A percentile compares a stretch with the other conserved stretches of the same genome.
Evolutionary conservation across 2,797 vertebrate species (phyloP).

Genomic region (Loris lydekkerianus): DNA sequence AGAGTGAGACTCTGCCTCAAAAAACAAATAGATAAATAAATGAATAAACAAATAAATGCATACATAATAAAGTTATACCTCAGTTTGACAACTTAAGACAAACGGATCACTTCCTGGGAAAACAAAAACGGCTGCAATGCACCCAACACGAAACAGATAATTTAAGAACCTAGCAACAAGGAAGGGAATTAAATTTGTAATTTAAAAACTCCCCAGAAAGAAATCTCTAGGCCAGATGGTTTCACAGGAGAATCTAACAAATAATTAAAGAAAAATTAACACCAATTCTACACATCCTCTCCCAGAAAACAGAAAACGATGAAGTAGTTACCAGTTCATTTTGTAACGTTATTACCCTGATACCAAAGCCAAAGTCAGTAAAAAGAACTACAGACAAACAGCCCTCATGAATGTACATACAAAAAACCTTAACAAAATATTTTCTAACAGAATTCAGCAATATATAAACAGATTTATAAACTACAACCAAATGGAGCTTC

Average conservation of each 20-base stretch:
- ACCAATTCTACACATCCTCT: neutral
- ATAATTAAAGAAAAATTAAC: neutral
- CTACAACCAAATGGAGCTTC: neutral
- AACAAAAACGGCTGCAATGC: neutral
- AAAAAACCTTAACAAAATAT: neutral
- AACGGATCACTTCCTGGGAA: neutral
- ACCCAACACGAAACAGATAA: neutral
- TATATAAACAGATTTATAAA: neutral
- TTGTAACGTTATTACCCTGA: neutral
- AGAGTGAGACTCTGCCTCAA: no score
- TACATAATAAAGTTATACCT: neutral
- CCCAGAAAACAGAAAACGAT: neutral
- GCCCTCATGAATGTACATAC: accelerated
- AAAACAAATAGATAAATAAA: no score
- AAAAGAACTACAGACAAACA: neutral
- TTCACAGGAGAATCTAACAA: neutral
- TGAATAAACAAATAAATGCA: no score
- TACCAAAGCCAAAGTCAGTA: neutral
- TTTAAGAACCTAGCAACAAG: neutral
- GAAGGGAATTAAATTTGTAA: neutral
- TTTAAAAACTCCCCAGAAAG: neutral
- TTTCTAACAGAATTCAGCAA: neutral
- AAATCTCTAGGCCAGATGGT: neutral
- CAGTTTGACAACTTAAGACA: neutral
- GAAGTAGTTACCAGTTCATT: neutral